Conservation (phyloP, 2,888 invertebrate genomes). For the Oscheius sp. region DNA sequence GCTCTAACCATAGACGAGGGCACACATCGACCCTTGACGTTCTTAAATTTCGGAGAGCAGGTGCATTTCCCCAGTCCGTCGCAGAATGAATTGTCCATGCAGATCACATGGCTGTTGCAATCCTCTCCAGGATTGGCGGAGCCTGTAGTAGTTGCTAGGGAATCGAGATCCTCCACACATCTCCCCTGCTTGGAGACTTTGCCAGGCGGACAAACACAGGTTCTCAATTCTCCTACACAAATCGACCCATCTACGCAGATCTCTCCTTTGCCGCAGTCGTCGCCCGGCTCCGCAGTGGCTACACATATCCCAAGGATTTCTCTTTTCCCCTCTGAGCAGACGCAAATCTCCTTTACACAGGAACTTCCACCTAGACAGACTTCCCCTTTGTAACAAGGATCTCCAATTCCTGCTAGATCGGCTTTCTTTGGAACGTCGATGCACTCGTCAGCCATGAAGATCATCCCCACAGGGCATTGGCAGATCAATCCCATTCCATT, state of each 20-base stretch:
- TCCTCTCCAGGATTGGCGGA: conserved; percentile 40
- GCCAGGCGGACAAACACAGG: conserved; percentile 51
- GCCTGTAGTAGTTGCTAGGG: not conserved
- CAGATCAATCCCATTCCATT: conserved; percentile 58
- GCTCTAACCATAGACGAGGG: conserved; percentile 33
- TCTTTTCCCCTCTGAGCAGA: conserved; percentile 42
- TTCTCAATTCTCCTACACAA: conserved; percentile 42
- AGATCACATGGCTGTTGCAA: conserved; percentile 39
- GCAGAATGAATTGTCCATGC: conserved; percentile 46
- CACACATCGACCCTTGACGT: conserved; percentile 43
- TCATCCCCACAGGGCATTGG: conserved; percentile 47
- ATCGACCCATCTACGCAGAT: conserved; percentile 58
- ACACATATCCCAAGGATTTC: conserved; percentile 62
- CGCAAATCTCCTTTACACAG: conserved; percentile 48
- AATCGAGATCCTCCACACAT: conserved; percentile 27
- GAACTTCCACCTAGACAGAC: conserved; percentile 57
- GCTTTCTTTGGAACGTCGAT: conserved; percentile 39
- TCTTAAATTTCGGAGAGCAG: conserved; percentile 31
- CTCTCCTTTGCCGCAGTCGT: conserved; percentile 60
- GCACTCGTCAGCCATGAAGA: conserved; percentile 54
- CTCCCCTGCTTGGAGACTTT: not conserved
- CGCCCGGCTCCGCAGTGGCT: conserved; percentile 53
- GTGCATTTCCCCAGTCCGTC: conserved; percentile 38
- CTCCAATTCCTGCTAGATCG: conserved; percentile 43
- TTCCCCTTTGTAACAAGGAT: conserved; percentile 42